These are phyloP conservation scores for Cinara cedri DNA, from an alignment of 2,888 invertebrate genomes.

Conservation along the genomic window DNA sequence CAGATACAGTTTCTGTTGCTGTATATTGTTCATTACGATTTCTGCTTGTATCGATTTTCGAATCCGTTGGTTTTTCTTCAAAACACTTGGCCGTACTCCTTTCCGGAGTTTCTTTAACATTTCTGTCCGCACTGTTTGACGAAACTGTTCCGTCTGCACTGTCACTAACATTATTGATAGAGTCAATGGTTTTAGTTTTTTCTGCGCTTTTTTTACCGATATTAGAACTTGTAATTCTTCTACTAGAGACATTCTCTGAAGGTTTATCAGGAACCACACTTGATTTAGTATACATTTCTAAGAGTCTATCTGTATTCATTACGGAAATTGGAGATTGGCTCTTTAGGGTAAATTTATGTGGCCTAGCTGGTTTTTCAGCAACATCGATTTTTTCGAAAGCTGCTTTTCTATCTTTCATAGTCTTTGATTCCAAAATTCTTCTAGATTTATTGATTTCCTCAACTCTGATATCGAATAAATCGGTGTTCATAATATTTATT, in stretches of 20 bases:
- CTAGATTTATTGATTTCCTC: conserved; percentile 29
- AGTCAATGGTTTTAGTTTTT: not conserved
- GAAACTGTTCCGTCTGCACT: not conserved
- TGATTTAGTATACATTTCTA: conserved; percentile 61
- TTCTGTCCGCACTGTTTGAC: conserved; percentile 37
- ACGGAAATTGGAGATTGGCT: not conserved
- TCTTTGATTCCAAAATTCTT: conserved; percentile 24
- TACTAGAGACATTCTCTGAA: not conserved
- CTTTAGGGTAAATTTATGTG: not conserved
- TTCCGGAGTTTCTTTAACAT: not conserved
- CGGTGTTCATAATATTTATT: not conserved
- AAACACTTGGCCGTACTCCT: conserved; percentile 1
- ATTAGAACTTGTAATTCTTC: conserved; percentile 11
- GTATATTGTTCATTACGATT: not conserved
- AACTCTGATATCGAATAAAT: conserved; percentile 32
- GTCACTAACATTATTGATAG: not conserved
- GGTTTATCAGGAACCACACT: not conserved
- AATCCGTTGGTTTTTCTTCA: not conserved
- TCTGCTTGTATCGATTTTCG: not conserved
- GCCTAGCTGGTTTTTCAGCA: conserved; percentile 54
- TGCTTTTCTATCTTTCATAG: conserved; percentile 61
- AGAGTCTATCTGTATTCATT: not conserved
- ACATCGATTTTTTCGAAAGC: conserved; percentile 63
- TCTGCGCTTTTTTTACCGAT: conserved; percentile 9
- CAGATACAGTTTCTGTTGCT: conserved; percentile 67